Evolutionary conservation across 2,888 invertebrate species (phyloP), one percentile per base, ranked within the genome.

Genomic region (Melangyna quadrimaculata): DNA sequence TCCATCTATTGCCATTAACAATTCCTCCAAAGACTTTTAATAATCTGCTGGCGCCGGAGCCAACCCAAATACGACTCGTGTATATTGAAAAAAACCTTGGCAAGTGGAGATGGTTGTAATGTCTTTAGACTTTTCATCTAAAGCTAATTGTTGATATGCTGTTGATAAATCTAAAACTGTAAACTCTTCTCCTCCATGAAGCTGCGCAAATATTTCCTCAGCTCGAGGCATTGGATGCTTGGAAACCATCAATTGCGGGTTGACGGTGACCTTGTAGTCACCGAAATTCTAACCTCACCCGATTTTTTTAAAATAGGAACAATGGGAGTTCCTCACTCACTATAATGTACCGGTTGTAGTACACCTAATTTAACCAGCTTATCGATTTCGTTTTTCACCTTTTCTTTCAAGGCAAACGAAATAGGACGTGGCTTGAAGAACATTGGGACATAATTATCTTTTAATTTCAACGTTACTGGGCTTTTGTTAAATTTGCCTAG

Each of bases 1-100:
- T n/a, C n/a, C n/a, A n/a, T n/a, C n/a, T n/a, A n/a, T n/a, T n/a
- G n/a, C n/a, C n/a, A n/a, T n/a, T n/a, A n/a, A n/a, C n/a, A n/a
- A n/a, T n/a, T n/a, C n/a, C n/a, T n/a, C n/a, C 40, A 3, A 90
- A 7, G 87, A 77, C 72, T 87, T 77, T 69, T 90, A 89, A 88
- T 90, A 90, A 87, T 90, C 90, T 17, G 90, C 88, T 32, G 89
- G 88, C 8, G 90, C 90, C 40, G 90, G 89, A 32, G 90, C 89
- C 55, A 89, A 89, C 1, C 90, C 90, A 87, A 88, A 22, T n/a
- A n/a, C n/a, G n/a, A n/a, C n/a, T n/a, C n/a, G n/a, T n/a, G n/a
- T 67, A 17, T 67, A 67, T 17, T 22, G 40, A 51, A 43, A 67
- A 14, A 67, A 32, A 27, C 67, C 51, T 81, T 29, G 89, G 75